Evolutionary conservation across 2,797 vertebrate species (phyloP), one percentile per base, ranked within the genome.

Genomic region (Trematomus bernacchii): DNA sequence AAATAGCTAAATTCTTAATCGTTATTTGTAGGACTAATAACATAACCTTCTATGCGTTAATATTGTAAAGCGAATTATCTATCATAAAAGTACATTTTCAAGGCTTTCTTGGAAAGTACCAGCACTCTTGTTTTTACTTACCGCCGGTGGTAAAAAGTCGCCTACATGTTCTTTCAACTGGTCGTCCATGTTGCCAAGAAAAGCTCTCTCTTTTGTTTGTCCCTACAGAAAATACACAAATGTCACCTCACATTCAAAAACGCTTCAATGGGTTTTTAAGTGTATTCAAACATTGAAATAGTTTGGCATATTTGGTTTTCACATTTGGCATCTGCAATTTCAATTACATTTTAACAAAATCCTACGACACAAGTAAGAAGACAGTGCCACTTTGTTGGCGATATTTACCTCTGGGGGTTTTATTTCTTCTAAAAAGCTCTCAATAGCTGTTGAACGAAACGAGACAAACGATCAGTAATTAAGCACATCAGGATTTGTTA

Each of bases 191-290:
- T 42, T 21, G 14, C 16, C 52, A 46, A 88, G 80, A 40, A 84
- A 87, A 42, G 59, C 42, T 30, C 43, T 71, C 42, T 85, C 59
- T 67, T 80, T 79, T 19, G 85, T 77, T 65, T 86, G 58, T 33
- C 79, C 81, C 89, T 90, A 66, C 14, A 61, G 27, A 10, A 70
- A 30, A 47, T 10, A 48, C 40, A 52, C 53, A 62, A 53, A 48
- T 6, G 23, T 16, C 4, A 51, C 33, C 2, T 18, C 7, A n/a
- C 33, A n/a, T n/a, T n/a, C n/a, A n/a, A n/a, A n/a, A n/a, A n/a
- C n/a, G 65, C 11, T 40, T 14, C 13, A 44, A 3, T 46, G 10
- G 4, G 37, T 7, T 67, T 6, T 21, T 13, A 13, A 48, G 13
- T 40, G 16, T 30, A 33, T 33, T 44, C 18, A 37, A 21, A 42